Conservation (phyloP, 2,888 invertebrate genomes). For the Euzetes globulus region DNA sequence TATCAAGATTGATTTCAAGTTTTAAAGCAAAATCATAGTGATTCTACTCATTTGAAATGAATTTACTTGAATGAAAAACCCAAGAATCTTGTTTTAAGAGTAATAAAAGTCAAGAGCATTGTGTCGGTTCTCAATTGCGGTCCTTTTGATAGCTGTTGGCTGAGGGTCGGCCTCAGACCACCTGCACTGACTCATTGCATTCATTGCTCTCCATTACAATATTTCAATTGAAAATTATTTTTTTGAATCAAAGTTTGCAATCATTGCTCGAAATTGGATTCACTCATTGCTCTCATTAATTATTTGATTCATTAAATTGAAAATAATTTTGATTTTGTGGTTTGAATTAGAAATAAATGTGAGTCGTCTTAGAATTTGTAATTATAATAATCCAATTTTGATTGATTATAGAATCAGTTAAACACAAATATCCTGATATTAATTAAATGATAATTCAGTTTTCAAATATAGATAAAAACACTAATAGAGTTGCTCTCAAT, state of each 20-base stretch:
- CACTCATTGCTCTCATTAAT: neutral
- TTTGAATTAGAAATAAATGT: neutral
- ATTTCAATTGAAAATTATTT: neutral
- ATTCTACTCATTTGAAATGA: neutral
- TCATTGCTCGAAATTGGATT: too few species aligned
- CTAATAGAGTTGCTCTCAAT: neutral
- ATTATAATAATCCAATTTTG: neutral
- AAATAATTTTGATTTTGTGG: too few species aligned
- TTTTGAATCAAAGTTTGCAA: neutral
- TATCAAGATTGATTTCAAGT: too few species aligned
- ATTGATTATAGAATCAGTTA: neutral
- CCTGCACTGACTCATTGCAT: neutral
- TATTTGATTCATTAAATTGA: neutral
- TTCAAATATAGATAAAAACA: neutral
- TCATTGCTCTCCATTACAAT: neutral
- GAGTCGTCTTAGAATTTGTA: neutral
- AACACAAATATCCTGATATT: neutral
- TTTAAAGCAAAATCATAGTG: neutral
- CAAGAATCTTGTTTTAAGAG: neutral
- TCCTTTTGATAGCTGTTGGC: conserved; percentile 8
- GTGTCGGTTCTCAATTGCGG: neutral
- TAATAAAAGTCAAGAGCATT: neutral
- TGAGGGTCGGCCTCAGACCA: conserved; percentile 20
- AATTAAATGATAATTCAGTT: neutral
- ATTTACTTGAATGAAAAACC: neutral